These are phyloP conservation scores for Prunella fulvescens DNA, from an alignment of 2,113 vertebrate genomes.

Conservation along the genomic window DNA sequence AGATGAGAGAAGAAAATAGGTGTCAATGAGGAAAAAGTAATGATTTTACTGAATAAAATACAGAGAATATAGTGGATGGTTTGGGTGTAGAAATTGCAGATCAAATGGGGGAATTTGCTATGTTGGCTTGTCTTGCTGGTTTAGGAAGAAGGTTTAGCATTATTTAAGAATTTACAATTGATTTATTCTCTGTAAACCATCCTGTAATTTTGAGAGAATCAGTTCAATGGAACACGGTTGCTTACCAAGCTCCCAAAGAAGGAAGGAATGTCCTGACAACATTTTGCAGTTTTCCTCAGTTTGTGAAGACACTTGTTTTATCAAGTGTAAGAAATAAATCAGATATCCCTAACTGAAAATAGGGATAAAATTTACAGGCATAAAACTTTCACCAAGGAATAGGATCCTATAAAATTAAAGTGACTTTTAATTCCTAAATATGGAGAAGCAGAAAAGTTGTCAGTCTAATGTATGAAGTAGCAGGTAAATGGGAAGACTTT, in stretches of 20 bases:
- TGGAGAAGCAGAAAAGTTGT: neutral
- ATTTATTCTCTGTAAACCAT: neutral
- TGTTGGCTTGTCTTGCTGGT: neutral
- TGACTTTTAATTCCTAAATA: neutral
- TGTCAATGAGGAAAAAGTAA: neutral
- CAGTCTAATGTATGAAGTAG: neutral
- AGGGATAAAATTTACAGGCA: neutral
- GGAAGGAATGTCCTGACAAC: neutral
- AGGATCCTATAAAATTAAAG: neutral
- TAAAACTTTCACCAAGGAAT: neutral
- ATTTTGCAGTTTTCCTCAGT: neutral
- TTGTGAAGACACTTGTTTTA: neutral
- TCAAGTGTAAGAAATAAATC: neutral
- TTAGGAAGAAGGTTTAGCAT: neutral
- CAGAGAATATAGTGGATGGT: neutral
- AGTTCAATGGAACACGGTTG: neutral
- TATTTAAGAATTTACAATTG: neutral
- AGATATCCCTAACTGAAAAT: neutral
- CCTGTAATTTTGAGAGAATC: neutral
- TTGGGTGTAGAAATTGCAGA: neutral
- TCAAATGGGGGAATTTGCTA: neutral
- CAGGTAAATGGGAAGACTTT: accelerated
- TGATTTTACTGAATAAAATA: neutral
- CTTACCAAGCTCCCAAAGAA: neutral
- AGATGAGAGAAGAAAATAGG: neutral